Percentiles rank a stretch among this genome's conserved stretches.
These are phyloP conservation scores for Maniola jurtina DNA, from an alignment of 1,140 invertebrate species.

Conservation along the genomic window DNA sequence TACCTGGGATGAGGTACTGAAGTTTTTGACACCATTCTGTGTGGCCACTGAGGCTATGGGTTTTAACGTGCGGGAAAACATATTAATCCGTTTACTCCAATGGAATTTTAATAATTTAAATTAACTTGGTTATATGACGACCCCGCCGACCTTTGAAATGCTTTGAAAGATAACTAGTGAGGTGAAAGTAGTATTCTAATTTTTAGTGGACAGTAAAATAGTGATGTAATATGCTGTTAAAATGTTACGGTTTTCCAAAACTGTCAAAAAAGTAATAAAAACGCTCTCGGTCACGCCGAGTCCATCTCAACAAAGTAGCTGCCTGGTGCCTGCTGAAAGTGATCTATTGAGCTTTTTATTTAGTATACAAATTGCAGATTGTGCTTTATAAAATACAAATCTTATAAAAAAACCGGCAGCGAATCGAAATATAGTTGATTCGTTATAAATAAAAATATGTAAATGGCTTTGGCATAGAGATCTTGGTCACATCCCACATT, in stretches of 20 bases:
- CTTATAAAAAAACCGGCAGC: neutral
- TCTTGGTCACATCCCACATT: too few species aligned
- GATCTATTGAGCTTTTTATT: too few species aligned
- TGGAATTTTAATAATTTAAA: conserved; percentile 32
- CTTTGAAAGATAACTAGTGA: conserved; percentile 68
- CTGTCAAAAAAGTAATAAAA: neutral
- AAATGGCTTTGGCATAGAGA: too few species aligned
- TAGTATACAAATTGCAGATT: too few species aligned
- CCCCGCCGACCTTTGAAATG: conserved; percentile 68
- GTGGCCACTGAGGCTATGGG: conserved; percentile 67
- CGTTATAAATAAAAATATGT: too few species aligned
- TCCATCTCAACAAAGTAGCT: too few species aligned
- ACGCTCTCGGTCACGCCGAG: too few species aligned
- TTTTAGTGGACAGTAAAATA: too few species aligned
- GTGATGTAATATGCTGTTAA: too few species aligned
- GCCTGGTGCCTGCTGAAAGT: too few species aligned
- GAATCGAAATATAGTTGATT: too few species aligned
- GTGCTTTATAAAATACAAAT: too few species aligned
- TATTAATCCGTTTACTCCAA: conserved; percentile 49
- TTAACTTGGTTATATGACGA: conserved; percentile 37
- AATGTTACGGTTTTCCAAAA: neutral
- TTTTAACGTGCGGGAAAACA: conserved; percentile 79
- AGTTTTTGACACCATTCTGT: conserved; percentile 75
- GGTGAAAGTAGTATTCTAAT: conserved; percentile 31
- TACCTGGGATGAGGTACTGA: conserved; percentile 80